Conservation (phyloP, 2,888 invertebrate species). For the Pediacus dermestoides region DNA sequence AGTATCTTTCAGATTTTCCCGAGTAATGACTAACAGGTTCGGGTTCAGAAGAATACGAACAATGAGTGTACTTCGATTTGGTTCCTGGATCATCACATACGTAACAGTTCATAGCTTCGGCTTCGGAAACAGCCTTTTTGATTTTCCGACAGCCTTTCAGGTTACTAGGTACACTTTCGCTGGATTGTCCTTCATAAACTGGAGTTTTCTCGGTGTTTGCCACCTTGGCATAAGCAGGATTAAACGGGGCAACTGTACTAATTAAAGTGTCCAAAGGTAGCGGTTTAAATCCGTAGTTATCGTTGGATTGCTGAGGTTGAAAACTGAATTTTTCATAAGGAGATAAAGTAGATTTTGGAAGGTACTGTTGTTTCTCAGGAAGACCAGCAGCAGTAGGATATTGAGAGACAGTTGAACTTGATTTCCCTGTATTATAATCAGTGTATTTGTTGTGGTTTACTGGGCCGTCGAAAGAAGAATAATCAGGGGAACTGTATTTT, state of each 20-base stretch:
- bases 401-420: slow-evolving; percentile 36
- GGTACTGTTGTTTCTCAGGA: slow-evolving; percentile 8
- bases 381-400: slow-evolving; percentile 30
- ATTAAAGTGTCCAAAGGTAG: slow-evolving; percentile 32
- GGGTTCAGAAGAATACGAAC: slow-evolving; percentile 56
- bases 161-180: slow-evolving; percentile 30
- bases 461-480: too few relatives aligned
- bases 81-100: slow-evolving; percentile 55
- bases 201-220: slow-evolving; percentile 36
- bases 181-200: slow-evolving; percentile 28
- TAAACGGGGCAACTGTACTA: slow-evolving; percentile 30
- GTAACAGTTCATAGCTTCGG: slow-evolving; percentile 52
- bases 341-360: slow-evolving; percentile 26
- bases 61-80: slow-evolving; percentile 57
- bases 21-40: slow-evolving; percentile 46
- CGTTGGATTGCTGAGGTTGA: slow-evolving; percentile 33
- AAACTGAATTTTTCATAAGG: slow-evolving; percentile 47
- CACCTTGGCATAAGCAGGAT: slow-evolving; percentile 50
- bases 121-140: slow-evolving; percentile 50
- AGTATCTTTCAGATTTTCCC: slow-evolving; percentile 42
- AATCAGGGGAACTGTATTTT: slow-evolving; percentile 36
- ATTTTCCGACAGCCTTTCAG: slow-evolving; percentile 60
- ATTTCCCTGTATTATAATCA: slow-evolving; percentile 36
- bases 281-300: slow-evolving; percentile 25
- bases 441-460: slow-evolving; percentile 5